These are phyloP conservation scores for Mohoua ochrocephala DNA, from an alignment of 2,113 vertebrate genomes.

Conservation along the genomic window DNA sequence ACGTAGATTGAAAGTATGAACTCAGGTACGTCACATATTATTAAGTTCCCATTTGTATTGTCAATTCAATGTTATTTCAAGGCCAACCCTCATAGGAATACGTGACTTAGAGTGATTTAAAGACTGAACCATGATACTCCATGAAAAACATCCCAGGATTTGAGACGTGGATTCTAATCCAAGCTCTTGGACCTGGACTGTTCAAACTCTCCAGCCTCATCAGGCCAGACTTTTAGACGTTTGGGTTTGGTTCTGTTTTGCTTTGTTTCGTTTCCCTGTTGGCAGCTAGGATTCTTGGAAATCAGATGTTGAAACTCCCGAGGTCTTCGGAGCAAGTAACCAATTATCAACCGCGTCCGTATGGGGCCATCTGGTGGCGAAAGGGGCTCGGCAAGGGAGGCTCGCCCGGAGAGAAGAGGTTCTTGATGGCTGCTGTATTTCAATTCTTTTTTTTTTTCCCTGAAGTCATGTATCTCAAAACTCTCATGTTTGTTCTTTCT, in stretches of 20 bases:
- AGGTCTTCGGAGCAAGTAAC: rapidly evolving
- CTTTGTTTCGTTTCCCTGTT: not conserved
- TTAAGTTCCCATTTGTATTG: not conserved
- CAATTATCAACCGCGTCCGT: not conserved
- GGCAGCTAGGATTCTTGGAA: not conserved
- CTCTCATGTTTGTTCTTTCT: not conserved
- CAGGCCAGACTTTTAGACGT: not conserved
- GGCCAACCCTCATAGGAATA: not conserved
- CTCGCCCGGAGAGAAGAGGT: rapidly evolving
- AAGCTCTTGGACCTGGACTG: not conserved
- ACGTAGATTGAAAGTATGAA: not conserved
- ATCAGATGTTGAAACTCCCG: rapidly evolving
- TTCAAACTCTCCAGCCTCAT: not conserved
- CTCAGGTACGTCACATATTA: not conserved
- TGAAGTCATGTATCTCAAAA: not conserved
- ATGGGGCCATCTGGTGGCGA: slow-evolving; percentile 18
- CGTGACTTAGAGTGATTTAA: not conserved
- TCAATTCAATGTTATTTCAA: not conserved
- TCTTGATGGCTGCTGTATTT: rapidly evolving
- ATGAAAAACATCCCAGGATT: not conserved
- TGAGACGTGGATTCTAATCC: not conserved
- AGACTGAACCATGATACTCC: not conserved
- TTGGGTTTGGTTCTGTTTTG: not conserved
- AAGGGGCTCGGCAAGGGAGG: not conserved
- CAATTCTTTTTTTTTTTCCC: not conserved